Evolutionary conservation across 2,113 vertebrate genomes (phyloP).

Genomic region (Rhinopithecus roxellana): DNA sequence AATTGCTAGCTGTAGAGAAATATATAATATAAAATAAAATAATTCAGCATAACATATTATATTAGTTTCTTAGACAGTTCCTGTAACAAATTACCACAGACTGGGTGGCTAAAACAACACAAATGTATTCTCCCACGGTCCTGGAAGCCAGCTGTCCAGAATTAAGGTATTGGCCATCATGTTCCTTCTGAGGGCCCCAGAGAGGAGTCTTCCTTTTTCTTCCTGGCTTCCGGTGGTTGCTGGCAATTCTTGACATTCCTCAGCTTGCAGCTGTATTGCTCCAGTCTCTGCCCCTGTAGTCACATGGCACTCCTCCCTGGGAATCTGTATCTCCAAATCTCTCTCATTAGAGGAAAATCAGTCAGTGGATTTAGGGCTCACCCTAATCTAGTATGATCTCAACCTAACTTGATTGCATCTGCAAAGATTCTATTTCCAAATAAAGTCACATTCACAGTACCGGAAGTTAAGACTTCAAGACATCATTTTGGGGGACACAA

Average conservation of each 20-base stretch:
- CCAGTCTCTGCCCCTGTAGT: not conserved
- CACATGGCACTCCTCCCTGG: not conserved
- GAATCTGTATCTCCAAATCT: not conserved
- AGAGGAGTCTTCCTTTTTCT: not conserved
- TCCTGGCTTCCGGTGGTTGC: not conserved
- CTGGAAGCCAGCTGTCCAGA: not conserved
- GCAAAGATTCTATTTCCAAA: not conserved
- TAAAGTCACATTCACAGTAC: not conserved
- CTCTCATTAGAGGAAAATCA: not conserved
- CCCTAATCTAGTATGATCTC: not conserved
- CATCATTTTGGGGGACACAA: not conserved
- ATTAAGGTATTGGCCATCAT: not conserved
- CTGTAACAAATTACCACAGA: not conserved
- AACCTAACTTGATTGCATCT: not conserved
- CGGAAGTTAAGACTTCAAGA: not conserved
- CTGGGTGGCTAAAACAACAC: not conserved
- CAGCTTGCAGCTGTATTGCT: not conserved
- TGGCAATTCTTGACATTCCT: not conserved
- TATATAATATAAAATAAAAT: not conserved
- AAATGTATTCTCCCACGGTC: not conserved
- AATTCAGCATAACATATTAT: not conserved
- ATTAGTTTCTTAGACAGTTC: not conserved
- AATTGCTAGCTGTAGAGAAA: slow-evolving; percentile 4
- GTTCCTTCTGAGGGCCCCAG: not conserved
- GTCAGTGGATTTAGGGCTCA: not conserved